phyloP scores from a whole-genome alignment of 1,140 invertebrate species.

The Ceratosolen solmsi region DNA sequence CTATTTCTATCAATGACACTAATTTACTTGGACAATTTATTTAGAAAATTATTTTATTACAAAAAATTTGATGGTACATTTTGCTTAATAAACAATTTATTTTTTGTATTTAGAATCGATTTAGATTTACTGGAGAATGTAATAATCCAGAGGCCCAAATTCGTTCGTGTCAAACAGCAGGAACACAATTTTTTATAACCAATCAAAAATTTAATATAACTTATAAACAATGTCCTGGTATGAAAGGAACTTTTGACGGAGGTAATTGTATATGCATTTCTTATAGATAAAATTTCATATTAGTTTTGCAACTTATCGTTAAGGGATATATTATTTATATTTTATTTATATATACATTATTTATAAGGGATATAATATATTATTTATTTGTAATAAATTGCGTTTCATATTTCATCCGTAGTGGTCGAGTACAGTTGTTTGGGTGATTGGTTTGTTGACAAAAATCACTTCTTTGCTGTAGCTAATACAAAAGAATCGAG shows the following conservation, averaged over 20 bases:
- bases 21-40: too few species aligned
- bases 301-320: too few species aligned
- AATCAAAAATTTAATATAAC: conserved; percentile 98
- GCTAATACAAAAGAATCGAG: conserved; percentile 95
- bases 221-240: conserved; percentile 90
- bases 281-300: background rate
- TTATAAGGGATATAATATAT: too few species aligned
- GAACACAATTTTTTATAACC: conserved; percentile 95
- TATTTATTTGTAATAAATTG: conserved; percentile 44
- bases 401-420: conserved; percentile 62
- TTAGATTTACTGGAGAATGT: conserved; percentile 93
- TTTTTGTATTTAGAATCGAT: conserved; percentile 78
- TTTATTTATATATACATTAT: too few species aligned
- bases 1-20: too few species aligned
- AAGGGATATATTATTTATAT: too few species aligned
- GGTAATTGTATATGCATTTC: conserved; percentile 70
- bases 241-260: conserved; percentile 90
- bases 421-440: conserved; percentile 94
- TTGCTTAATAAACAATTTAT: conserved; percentile 11
- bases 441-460: conserved; percentile 95
- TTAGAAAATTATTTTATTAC: background rate
- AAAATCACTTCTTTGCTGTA: conserved; percentile 96
- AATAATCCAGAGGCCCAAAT: conserved; percentile 90
- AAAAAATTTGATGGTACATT: too few species aligned
- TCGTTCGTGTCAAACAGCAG: conserved; percentile 94